Evolutionary conservation across 2,888 invertebrate genomes (phyloP).

Genomic region (Drosophila diplacantha): DNA sequence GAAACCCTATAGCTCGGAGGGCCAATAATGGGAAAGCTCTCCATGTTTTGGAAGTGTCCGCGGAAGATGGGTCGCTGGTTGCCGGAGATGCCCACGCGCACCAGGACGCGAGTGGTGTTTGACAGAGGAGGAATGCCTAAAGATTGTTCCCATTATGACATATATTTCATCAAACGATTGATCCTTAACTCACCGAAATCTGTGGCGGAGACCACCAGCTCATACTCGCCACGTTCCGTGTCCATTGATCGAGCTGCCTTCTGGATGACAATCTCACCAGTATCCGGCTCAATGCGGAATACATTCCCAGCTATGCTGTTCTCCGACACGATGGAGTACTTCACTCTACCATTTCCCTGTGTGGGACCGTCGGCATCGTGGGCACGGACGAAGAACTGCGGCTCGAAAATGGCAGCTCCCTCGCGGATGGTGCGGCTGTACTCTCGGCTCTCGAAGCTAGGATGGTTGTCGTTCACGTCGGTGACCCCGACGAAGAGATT

Average conservation of each 20-base stretch:
- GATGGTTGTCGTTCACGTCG: slow-evolving; percentile 88
- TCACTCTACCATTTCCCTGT: slow-evolving; percentile 84
- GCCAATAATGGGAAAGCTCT: slow-evolving; percentile 80
- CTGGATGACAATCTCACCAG: slow-evolving; percentile 84
- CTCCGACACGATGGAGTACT: slow-evolving; percentile 83
- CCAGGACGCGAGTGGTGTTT: slow-evolving; percentile 82
- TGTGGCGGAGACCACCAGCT: slow-evolving; percentile 83
- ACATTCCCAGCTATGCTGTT: slow-evolving; percentile 84
- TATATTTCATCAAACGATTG: not conserved
- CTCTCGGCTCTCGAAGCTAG: slow-evolving; percentile 84
- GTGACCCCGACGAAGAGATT: slow-evolving; percentile 85
- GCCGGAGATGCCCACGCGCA: slow-evolving; percentile 88
- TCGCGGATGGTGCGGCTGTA: slow-evolving; percentile 88
- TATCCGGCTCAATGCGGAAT: slow-evolving; percentile 82
- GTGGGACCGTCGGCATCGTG: slow-evolving; percentile 86
- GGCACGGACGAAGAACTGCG: slow-evolving; percentile 88
- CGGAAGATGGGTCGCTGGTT: slow-evolving; percentile 89
- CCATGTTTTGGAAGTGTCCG: slow-evolving; percentile 83
- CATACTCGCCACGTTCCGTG: slow-evolving; percentile 86
- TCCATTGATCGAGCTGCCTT: slow-evolving; percentile 84
- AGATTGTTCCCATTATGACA: fast-evolving
- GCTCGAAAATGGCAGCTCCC: slow-evolving; percentile 86
- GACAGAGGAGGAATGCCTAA: slow-evolving; percentile 82
- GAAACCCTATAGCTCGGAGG: slow-evolving; percentile 85
- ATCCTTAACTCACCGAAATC: slow-evolving; percentile 81